These are phyloP conservation scores for Ornithorhynchus anatinus DNA, from an alignment of 2,113 vertebrate species.

Conservation along the genomic window DNA sequence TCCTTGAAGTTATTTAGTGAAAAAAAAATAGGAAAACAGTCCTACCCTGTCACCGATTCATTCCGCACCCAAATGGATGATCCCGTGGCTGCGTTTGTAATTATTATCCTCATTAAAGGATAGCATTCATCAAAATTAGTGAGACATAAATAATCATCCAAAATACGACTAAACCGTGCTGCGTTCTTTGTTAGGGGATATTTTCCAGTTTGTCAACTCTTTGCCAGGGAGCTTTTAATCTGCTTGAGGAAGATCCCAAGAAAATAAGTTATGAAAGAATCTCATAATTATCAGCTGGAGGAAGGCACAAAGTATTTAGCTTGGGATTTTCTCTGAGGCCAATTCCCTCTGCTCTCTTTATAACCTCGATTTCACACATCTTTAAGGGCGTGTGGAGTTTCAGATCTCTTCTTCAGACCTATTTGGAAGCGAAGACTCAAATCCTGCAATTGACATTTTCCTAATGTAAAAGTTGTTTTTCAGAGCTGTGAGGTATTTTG, in stretches of 20 bases:
- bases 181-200: slow-evolving; percentile 8
- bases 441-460: too few relatives aligned
- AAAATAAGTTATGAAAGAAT: background rate
- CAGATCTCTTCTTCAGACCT: too few relatives aligned
- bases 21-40: slow-evolving; percentile 35
- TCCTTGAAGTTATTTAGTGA: slow-evolving; percentile 20
- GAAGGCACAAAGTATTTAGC: background rate
- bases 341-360: too few relatives aligned
- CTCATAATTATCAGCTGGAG: slow-evolving; percentile 10
- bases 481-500: too few relatives aligned
- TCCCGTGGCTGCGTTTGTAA: slow-evolving; percentile 25
- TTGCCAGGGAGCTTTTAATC: slow-evolving; percentile 32
- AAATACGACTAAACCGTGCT: slow-evolving; percentile 3
- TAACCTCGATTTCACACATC: too few relatives aligned
- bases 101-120: slow-evolving; percentile 31
- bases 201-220: slow-evolving; percentile 22
- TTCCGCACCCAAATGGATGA: slow-evolving; percentile 29
- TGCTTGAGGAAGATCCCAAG: slow-evolving; percentile 11
- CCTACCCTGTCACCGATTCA: slow-evolving; percentile 20
- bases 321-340: slow-evolving; percentile 9
- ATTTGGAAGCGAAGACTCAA: too few relatives aligned
- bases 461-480: too few relatives aligned
- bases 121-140: slow-evolving; percentile 18
- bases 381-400: too few relatives aligned
- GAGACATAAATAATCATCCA: background rate